Evolutionary conservation across 2,797 vertebrate genomes (phyloP).

Genomic region (Thripadectes ignobilis): DNA sequence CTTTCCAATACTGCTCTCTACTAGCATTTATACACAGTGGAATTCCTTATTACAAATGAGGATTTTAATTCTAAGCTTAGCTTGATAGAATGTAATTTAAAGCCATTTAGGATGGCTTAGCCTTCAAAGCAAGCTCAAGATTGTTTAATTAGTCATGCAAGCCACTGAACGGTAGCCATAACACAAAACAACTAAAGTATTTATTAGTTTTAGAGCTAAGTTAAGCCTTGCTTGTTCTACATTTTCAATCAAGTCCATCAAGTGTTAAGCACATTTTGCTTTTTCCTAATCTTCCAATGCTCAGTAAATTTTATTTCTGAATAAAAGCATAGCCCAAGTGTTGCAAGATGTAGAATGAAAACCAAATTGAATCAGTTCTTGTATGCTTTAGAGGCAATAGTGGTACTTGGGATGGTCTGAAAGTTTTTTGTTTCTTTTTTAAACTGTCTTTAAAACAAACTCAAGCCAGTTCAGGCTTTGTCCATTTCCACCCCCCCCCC

Average conservation of each 20-base stretch:
- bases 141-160: conserved; percentile 76
- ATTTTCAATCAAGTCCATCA: conserved; percentile 66
- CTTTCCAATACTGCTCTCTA: conserved; percentile 7
- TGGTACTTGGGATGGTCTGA: not conserved
- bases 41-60: conserved; percentile 69
- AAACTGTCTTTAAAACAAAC: not conserved
- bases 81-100: conserved; percentile 75
- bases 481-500: not conserved
- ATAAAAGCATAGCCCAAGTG: conserved; percentile 21
- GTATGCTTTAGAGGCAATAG: not conserved
- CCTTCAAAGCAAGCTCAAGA: conserved; percentile 73
- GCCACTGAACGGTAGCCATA: conserved; percentile 58
- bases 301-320: conserved; percentile 61
- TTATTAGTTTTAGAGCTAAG: conserved; percentile 71
- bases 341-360: not conserved
- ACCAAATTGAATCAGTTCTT: conserved; percentile 1
- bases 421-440: not conserved
- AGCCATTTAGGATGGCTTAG: conserved; percentile 72
- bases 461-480: not conserved
- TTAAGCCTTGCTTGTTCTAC: conserved; percentile 57
- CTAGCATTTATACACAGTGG: conserved; percentile 55
- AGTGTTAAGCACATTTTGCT: conserved; percentile 60
- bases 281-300: conserved; percentile 61
- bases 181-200: conserved; percentile 62
- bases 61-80: conserved; percentile 72